Evolutionary conservation across 2,113 vertebrate species (phyloP).

Genomic region (Melanerpes formicivorus): DNA sequence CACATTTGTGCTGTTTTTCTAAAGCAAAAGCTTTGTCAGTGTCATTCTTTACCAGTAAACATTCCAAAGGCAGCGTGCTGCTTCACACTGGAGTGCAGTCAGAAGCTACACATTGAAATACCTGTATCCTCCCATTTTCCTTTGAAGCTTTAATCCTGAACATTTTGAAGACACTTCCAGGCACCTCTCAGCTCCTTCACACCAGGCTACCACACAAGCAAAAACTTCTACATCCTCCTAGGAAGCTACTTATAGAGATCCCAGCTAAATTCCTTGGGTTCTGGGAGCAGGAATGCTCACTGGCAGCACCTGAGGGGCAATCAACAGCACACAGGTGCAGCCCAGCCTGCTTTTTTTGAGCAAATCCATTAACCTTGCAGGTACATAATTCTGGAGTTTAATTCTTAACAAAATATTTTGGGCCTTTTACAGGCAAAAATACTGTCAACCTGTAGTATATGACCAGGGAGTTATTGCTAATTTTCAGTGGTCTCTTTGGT

Average conservation of each 20-base stretch:
- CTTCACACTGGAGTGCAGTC: not conserved
- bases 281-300: not conserved
- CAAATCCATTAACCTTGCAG: not conserved
- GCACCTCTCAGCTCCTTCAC: not conserved
- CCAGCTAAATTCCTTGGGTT: not conserved
- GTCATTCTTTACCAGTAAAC: not conserved
- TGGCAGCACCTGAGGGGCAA: not conserved
- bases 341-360: not conserved
- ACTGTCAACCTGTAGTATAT: too few relatives aligned
- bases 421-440: not conserved
- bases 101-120: not conserved
- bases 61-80: not conserved
- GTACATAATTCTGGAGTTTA: not conserved
- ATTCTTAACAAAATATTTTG: not conserved
- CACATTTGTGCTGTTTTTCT: not conserved
- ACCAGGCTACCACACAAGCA: not conserved
- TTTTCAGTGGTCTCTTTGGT: not conserved
- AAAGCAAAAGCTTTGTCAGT: not conserved
- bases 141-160: not conserved
- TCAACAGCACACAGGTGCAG: not conserved
- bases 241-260: not conserved
- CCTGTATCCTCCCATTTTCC: not conserved
- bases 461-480: not conserved
- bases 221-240: accelerated
- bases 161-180: accelerated